phyloP scores from a whole-genome alignment of 2,797 vertebrate genomes.

The Tragopan temminckii region DNA sequence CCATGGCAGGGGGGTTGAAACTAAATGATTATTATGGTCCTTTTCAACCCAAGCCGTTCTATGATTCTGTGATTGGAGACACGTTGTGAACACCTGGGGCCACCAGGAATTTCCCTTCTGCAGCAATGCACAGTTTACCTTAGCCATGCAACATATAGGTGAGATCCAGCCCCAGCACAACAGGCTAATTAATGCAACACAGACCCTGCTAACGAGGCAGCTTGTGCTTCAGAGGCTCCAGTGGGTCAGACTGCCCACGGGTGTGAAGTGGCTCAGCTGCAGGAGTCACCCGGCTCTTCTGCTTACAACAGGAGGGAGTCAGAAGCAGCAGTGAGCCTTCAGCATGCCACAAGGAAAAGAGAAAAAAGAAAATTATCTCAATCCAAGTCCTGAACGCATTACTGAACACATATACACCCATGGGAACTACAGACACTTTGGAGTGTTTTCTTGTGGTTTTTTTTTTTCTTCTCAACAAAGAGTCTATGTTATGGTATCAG shows the following conservation, averaged over 20 bases:
- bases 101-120: neutral
- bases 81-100: neutral
- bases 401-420: neutral
- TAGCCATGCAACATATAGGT: neutral
- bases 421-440: neutral
- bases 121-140: neutral
- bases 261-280: neutral
- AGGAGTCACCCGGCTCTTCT: neutral
- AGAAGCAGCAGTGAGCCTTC: neutral
- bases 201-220: neutral
- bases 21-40: too few relatives aligned
- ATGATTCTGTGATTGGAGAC: neutral
- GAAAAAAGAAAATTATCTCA: neutral
- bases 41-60: too few relatives aligned
- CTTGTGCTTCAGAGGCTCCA: neutral
- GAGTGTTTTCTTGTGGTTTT: neutral
- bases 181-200: neutral
- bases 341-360: neutral
- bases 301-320: neutral
- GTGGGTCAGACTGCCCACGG: neutral
- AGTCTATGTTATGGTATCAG: rapidly evolving
- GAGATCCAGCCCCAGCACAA: neutral
- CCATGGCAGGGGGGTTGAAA: too few relatives aligned
- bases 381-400: neutral
- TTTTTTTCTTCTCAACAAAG: neutral